Percentiles rank a stretch among this genome's conserved stretches.
Conservation (phyloP, 2,888 invertebrate genomes). For the Galerucella pusilla region DNA sequence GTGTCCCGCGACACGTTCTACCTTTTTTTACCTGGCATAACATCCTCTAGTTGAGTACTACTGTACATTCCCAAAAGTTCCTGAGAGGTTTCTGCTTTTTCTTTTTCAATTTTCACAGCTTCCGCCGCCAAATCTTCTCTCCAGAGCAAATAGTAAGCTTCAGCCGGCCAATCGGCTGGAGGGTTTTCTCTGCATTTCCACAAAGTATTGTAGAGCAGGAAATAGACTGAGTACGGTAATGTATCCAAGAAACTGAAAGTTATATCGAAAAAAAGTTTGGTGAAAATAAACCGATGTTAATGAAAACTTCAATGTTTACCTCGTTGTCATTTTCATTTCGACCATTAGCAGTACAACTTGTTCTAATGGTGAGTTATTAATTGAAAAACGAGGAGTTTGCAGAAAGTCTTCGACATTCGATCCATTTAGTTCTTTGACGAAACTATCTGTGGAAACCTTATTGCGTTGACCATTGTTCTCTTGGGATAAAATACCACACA, state of each 20-base stretch:
- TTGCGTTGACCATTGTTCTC: conserved; percentile 31
- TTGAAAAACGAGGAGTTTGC: conserved; percentile 21
- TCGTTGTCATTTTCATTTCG: conserved; percentile 69
- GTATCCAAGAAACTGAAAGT: conserved; percentile 72
- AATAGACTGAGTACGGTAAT: conserved; percentile 77
- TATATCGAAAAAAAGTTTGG: background rate
- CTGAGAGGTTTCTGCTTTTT: conserved; percentile 40
- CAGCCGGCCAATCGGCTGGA: conserved; percentile 77
- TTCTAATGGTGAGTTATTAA: conserved; percentile 55
- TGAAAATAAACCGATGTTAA: background rate
- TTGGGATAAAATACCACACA: conserved; percentile 53
- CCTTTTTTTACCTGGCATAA: conserved; percentile 40
- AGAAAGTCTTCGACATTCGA: conserved; percentile 15
- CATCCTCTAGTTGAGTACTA: conserved; percentile 44
- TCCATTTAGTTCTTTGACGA: conserved; percentile 46
- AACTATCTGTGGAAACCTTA: conserved; percentile 50
- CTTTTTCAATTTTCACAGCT: conserved; percentile 59
- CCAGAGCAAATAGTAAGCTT: conserved; percentile 77
- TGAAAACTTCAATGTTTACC: conserved; percentile 60
- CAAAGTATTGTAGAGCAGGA: conserved; percentile 76
- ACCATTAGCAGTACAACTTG: conserved; percentile 69
- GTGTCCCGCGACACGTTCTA: too few species aligned
- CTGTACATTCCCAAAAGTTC: conserved; percentile 47
- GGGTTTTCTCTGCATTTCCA: conserved; percentile 78
- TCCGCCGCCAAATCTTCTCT: conserved; percentile 77